Evolutionary conservation across 2,888 invertebrate species (phyloP).

Genomic region (Apamea epomidion): DNA sequence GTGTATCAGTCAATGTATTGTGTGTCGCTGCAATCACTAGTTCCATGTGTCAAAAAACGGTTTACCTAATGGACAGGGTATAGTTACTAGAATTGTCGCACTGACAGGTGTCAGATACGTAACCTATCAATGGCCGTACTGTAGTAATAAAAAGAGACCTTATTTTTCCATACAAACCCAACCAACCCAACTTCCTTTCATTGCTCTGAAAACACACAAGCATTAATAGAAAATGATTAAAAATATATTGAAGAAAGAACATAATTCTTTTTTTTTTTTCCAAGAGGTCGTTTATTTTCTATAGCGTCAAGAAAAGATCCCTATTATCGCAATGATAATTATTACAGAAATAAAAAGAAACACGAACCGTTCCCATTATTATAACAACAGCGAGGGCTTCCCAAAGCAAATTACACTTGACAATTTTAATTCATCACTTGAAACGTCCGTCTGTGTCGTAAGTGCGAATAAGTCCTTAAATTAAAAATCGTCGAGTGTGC

Average conservation of each 20-base stretch:
- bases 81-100: neutral
- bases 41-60: too few relatives aligned
- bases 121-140: neutral
- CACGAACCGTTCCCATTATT: conserved; percentile 10
- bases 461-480: conserved; percentile 55
- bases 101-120: neutral
- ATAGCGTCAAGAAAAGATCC: fast-evolving
- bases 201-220: neutral
- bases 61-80: too few relatives aligned
- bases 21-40: too few relatives aligned
- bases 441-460: conserved; percentile 38
- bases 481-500: conserved; percentile 58
- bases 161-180: neutral
- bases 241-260: neutral
- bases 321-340: neutral
- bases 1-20: too few relatives aligned
- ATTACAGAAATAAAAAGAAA: conserved; percentile 12
- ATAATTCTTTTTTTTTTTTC: neutral
- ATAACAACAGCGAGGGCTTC: conserved; percentile 16
- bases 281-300: neutral
- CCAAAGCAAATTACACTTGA: conserved; percentile 38
- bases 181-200: neutral
- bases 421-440: conserved; percentile 55
- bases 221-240: neutral
- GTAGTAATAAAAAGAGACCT: neutral